Percentiles rank a stretch among this genome's conserved stretches.
phyloP scores from a whole-genome alignment of 2,113 vertebrate genomes.

The Columba livia region DNA sequence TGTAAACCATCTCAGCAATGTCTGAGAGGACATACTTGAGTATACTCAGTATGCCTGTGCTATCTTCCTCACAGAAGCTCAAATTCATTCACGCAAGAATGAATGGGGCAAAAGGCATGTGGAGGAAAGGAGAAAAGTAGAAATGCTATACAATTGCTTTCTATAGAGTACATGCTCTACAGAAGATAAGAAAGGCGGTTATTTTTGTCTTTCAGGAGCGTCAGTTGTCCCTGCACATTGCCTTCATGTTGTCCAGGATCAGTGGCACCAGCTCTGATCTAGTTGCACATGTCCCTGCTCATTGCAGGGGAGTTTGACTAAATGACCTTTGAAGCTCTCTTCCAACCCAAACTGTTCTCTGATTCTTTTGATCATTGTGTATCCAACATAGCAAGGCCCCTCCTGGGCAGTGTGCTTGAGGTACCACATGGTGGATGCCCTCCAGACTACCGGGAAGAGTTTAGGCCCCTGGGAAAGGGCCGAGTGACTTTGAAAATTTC shows the following conservation, averaged over 20 bases:
- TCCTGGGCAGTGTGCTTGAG: not conserved
- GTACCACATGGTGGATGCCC: not conserved
- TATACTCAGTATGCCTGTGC: not conserved
- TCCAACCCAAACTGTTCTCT: too few species aligned
- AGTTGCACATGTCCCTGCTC: too few species aligned
- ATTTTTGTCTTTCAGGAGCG: not conserved
- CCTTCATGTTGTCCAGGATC: not conserved
- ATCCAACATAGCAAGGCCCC: fast-evolving
- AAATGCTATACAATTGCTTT: not conserved
- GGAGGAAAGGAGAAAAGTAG: not conserved
- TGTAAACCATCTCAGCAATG: not conserved
- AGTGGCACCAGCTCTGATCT: not conserved
- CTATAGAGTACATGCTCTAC: fast-evolving
- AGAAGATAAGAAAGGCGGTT: not conserved
- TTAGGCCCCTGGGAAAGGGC: not conserved
- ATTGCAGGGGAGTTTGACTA: too few species aligned
- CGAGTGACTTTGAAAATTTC: not conserved
- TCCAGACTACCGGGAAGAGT: not conserved
- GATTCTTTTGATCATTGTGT: not conserved
- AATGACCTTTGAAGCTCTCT: too few species aligned
- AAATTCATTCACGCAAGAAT: not conserved
- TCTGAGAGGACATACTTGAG: not conserved
- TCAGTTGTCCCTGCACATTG: not conserved
- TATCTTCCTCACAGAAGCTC: not conserved
- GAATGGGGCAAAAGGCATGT: not conserved